Percentiles rank a stretch among this genome's conserved stretches.
phyloP scores from a whole-genome alignment of 2,888 invertebrate species.

The Pachliopta kotzebuea region DNA sequence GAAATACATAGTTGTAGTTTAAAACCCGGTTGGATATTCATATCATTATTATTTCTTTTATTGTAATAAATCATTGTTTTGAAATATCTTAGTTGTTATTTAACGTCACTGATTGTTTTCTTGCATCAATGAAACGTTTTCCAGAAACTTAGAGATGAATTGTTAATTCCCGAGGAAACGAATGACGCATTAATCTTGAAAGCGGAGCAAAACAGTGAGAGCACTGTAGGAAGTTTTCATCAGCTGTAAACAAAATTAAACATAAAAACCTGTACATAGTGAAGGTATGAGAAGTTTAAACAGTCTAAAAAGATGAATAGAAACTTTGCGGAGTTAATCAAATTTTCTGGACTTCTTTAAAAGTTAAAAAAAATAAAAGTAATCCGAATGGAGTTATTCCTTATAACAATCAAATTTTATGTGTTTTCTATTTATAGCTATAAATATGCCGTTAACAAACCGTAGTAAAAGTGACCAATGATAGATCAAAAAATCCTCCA shows the following conservation, averaged over 20 bases:
- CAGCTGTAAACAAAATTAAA: constrained; percentile 50
- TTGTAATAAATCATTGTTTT: background rate
- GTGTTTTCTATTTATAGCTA: too few species aligned
- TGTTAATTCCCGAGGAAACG: background rate
- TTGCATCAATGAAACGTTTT: constrained; percentile 15
- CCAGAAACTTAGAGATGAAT: constrained; percentile 11
- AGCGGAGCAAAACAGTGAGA: constrained; percentile 59
- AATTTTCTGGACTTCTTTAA: too few species aligned
- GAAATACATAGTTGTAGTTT: too few species aligned
- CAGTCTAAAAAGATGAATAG: background rate
- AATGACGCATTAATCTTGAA: constrained; percentile 37
- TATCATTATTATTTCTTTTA: background rate
- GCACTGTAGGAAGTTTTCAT: constrained; percentile 68
- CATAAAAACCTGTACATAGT: background rate
- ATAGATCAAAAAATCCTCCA: constrained; percentile 38
- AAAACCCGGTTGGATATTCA: background rate
- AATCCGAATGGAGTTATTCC: too few species aligned
- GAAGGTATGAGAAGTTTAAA: background rate
- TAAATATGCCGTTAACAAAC: constrained; percentile 28
- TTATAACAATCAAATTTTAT: too few species aligned
- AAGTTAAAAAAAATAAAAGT: too few species aligned
- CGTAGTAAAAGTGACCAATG: constrained; percentile 37
- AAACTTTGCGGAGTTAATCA: background rate
- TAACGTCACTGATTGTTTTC: background rate
- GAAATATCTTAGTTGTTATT: constrained; percentile 1